A percentile compares a stretch with the other conserved stretches of the same genome.
Evolutionary conservation across 2,888 invertebrate species (phyloP).

Genomic region (Penaeus monodon): DNA sequence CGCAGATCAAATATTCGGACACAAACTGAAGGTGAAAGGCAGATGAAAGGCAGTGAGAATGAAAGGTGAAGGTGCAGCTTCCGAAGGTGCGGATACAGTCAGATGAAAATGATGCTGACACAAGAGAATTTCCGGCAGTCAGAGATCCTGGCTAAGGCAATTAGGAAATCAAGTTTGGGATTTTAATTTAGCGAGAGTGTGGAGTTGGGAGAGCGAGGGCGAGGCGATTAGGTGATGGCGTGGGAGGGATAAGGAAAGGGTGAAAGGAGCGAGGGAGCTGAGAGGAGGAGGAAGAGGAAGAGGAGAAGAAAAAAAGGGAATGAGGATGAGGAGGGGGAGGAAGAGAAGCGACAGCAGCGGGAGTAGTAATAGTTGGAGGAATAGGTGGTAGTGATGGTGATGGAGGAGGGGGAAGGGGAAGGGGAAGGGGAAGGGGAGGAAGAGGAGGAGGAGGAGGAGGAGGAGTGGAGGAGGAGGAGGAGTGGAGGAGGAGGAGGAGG

Average conservation of each 20-base stretch:
- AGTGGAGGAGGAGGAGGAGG: background rate
- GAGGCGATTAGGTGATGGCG: background rate
- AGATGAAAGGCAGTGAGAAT: too few relatives aligned
- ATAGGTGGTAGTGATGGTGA: too few relatives aligned
- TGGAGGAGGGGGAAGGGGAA: too few relatives aligned
- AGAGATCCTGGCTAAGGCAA: constrained; percentile 21
- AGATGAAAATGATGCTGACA: constrained; percentile 26
- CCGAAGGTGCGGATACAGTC: background rate
- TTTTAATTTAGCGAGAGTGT: constrained; percentile 23
- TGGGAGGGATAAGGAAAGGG: background rate
- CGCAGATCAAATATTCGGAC: too few relatives aligned
- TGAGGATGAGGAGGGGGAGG: constrained; percentile 21
- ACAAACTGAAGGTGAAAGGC: too few relatives aligned
- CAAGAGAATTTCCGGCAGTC: background rate
- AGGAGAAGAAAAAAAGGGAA: background rate
- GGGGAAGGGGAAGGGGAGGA: too few relatives aligned
- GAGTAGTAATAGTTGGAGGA: too few relatives aligned
- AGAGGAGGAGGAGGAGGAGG: too few relatives aligned
- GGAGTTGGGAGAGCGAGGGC: background rate
- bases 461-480: background rate
- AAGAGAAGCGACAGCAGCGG: background rate
- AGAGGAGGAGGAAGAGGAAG: background rate
- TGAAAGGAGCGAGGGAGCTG: background rate
- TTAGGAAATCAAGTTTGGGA: constrained; percentile 42
- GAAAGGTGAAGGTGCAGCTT: too few relatives aligned